phyloP scores from a whole-genome alignment of 2,113 vertebrate genomes.

The Lasiurus borealis region DNA sequence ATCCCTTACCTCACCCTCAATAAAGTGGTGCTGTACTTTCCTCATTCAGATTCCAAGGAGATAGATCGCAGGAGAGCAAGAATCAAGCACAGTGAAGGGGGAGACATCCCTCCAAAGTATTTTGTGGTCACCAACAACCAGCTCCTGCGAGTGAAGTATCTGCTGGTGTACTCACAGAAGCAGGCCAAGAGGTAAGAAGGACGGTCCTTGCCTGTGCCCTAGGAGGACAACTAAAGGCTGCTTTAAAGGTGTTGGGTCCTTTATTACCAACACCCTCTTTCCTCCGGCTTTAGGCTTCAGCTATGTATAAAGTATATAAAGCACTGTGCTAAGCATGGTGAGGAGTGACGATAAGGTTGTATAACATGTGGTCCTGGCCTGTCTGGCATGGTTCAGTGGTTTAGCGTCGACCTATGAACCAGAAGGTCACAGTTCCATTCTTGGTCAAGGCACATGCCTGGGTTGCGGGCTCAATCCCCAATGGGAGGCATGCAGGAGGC shows the following conservation, averaged over 20 bases:
- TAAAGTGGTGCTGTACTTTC: not conserved
- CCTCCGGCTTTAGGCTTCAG: not conserved
- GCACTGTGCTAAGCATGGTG: fast-evolving
- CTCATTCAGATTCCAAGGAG: constrained; percentile 91
- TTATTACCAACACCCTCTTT: fast-evolving
- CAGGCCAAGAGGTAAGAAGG: constrained; percentile 91
- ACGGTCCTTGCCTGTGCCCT: fast-evolving
- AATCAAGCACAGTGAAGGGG: constrained; percentile 96
- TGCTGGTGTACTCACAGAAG: constrained; percentile 96
- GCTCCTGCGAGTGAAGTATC: constrained; percentile 95
- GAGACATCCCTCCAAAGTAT: constrained; percentile 97
- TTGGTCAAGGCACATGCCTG: too few species aligned
- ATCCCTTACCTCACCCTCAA: not conserved
- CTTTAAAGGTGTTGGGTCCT: not conserved
- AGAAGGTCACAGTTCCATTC: too few species aligned
- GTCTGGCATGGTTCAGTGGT: too few species aligned
- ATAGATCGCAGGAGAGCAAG: constrained; percentile 94
- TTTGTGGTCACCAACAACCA: constrained; percentile 99
- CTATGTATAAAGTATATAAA: not conserved
- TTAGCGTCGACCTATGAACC: too few species aligned
- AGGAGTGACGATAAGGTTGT: not conserved
- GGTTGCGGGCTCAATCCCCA: too few species aligned
- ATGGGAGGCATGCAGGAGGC: too few species aligned
- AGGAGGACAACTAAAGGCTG: not conserved
- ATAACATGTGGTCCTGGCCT: not conserved